Evolutionary conservation across 2,888 invertebrate genomes (phyloP), one percentile per base, ranked within the genome.

Genomic region (Pachymerium ferrugineum): DNA sequence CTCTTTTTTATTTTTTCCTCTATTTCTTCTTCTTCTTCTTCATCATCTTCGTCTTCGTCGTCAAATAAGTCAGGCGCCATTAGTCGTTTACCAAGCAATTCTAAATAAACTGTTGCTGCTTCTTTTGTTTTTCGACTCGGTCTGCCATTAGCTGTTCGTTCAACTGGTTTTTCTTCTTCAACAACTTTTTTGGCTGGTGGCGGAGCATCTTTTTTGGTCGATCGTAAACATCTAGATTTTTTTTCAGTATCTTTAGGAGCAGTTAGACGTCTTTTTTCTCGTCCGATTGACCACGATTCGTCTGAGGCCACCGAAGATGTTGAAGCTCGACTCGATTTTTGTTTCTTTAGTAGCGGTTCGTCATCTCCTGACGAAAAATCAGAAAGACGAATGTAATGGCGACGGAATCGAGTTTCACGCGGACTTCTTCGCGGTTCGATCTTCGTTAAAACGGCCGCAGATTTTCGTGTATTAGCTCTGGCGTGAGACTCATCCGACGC

Each of bases 101-200:
- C 90, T 88, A 90, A 88, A 77, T 89, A 90, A 73, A 89, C 86
- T 6, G 89, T 86, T 1, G 90, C 90, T 28, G 89, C 89, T 82
- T 90, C 89, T 81, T 90, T 91, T 0, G 90, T 90, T 81, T 89
- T 90, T 35, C 90, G 84, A 10, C 87, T 77, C 3, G 79, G 79
- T n/a, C 79, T 75, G 12, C 74, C 28, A 19, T 16, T 38, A 3
- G 69, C 47, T 1, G 73, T 31, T 5, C 35, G 29, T 35, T 47
- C 38, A 16, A 69, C 16, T 10, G 35, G 69, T n/a, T 72, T 38
- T 3, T 31, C 54, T 71, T 72, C 33, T 62, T 73, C 70, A 25
- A 47, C 42, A 72, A 67, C 31, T 62, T 74, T 42, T 74, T n/a
- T 30, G 28, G 19, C 77, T 70, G 5, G 73, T 67, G 10, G 19